Conservation (phyloP, 2,797 vertebrate genomes). For the Urocyon cinereoargenteus region DNA sequence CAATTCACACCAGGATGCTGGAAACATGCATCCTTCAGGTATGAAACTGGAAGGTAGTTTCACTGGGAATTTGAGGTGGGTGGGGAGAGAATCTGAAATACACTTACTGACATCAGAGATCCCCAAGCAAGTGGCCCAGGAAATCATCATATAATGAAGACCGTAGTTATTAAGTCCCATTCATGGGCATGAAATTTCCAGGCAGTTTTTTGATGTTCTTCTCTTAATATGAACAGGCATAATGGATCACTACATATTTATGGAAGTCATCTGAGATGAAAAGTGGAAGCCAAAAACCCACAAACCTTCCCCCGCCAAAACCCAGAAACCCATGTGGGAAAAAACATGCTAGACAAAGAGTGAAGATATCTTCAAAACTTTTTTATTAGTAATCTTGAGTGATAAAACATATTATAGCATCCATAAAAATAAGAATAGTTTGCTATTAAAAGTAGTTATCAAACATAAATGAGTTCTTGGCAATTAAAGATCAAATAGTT, state of each 20-base stretch:
- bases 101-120: neutral
- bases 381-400: neutral
- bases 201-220: neutral
- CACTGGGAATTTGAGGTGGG: neutral
- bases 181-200: neutral
- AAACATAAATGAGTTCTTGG: neutral
- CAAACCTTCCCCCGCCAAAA: neutral
- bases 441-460: conserved; percentile 11
- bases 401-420: neutral
- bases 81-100: neutral
- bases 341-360: neutral
- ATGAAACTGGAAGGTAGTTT: neutral
- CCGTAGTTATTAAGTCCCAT: neutral
- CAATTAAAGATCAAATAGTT: conserved; percentile 32
- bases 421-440: neutral
- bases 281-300: neutral
- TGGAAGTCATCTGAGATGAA: neutral
- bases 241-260: neutral
- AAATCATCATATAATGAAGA: neutral
- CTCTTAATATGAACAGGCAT: neutral
- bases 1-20: neutral
- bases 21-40: neutral
- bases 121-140: neutral
- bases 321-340: neutral
- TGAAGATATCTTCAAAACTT: neutral